Percentiles rank a stretch among this genome's conserved stretches.
phyloP scores from a whole-genome alignment of 1,140 invertebrate genomes.

The Tetramorium simillimum region DNA sequence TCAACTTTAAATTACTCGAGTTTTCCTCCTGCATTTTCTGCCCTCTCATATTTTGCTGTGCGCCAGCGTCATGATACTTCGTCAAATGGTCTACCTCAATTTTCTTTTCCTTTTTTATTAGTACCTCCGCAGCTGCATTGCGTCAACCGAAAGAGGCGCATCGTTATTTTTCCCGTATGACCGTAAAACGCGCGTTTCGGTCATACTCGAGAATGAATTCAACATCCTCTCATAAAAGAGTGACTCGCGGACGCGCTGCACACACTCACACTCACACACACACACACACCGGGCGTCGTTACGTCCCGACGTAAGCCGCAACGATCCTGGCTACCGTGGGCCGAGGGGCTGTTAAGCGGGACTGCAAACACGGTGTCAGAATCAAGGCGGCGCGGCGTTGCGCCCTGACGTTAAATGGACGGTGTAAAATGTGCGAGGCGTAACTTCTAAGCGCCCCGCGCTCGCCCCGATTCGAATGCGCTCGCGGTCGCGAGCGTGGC shows the following conservation, averaged over 20 bases:
- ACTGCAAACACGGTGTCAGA: conserved; percentile 36
- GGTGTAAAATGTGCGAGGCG: conserved; percentile 44
- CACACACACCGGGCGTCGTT: conserved; percentile 11
- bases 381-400: conserved; percentile 28
- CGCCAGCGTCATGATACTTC: not conserved
- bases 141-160: conserved; percentile 24
- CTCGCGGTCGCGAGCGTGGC: conserved; percentile 38
- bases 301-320: conserved; percentile 32
- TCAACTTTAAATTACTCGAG: not conserved
- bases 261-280: not conserved
- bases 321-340: conserved; percentile 27
- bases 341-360: not conserved
- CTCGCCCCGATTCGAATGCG: conserved; percentile 36
- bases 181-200: conserved; percentile 41
- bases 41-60: not conserved
- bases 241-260: conserved; percentile 22
- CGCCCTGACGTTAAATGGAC: conserved; percentile 45
- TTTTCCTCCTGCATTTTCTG: not conserved
- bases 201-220: conserved; percentile 38
- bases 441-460: conserved; percentile 29
- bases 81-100: conserved; percentile 25
- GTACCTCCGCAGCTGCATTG: not conserved
- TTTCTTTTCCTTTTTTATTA: conserved; percentile 35
- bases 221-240: conserved; percentile 46
- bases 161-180: conserved; percentile 23